These are phyloP conservation scores for Hyperoodon ampullatus DNA, from an alignment of 2,113 vertebrate genomes.

Conservation along the genomic window DNA sequence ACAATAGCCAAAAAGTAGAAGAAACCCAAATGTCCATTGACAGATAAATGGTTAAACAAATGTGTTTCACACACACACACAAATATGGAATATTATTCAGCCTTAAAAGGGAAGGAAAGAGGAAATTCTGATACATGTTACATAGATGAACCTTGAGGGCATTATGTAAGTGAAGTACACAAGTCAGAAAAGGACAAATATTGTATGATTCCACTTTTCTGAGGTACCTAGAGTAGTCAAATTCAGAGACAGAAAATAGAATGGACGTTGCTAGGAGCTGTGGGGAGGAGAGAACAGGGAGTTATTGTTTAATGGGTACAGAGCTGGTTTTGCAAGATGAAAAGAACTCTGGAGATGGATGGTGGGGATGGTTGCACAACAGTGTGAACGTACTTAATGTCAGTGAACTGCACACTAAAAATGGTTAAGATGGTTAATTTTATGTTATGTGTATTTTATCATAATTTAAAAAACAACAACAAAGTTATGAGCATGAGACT, in stretches of 20 bases:
- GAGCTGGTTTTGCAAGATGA: not conserved
- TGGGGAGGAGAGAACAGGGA: not conserved
- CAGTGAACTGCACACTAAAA: not conserved
- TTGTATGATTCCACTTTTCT: not conserved
- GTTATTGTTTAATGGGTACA: not conserved
- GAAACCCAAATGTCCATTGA: not conserved
- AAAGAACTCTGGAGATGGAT: not conserved
- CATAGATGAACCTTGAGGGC: not conserved
- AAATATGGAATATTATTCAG: not conserved
- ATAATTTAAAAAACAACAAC: not conserved
- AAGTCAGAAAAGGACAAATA: not conserved
- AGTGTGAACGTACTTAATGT: not conserved
- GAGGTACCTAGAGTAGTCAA: not conserved
- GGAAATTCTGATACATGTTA: too few species aligned
- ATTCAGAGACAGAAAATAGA: not conserved
- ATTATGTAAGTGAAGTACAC: not conserved
- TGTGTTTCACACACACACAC: not conserved
- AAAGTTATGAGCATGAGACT: not conserved
- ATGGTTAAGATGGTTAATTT: not conserved
- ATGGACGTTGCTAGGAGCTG: not conserved
- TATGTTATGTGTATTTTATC: not conserved
- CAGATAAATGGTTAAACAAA: not conserved
- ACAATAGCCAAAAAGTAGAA: not conserved
- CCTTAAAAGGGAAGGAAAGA: not conserved
- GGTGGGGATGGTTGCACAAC: not conserved